phyloP scores from a whole-genome alignment of 92 coral and sea anemone species.

The Nematostella vectensis region DNA sequence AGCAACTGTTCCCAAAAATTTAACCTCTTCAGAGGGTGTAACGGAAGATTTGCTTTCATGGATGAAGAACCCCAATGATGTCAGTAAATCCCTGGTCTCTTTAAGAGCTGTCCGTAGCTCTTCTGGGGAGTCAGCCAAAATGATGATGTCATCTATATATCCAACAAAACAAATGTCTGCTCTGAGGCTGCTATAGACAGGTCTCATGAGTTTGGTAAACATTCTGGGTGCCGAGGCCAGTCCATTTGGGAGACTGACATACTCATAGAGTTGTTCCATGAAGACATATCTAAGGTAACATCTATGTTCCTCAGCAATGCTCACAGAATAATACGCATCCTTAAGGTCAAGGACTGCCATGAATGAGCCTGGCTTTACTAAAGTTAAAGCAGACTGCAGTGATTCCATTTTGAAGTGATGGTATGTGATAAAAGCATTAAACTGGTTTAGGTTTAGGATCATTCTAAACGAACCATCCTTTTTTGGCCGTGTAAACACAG shows the following conservation, averaged over 20 bases:
- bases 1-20: conserved; percentile 30
- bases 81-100: background rate
- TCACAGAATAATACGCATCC: conserved; percentile 50
- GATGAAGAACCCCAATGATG: background rate
- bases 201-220: conserved; percentile 14
- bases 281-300: conserved; percentile 35
- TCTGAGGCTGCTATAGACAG: background rate
- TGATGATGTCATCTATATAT: background rate
- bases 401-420: conserved; percentile 42
- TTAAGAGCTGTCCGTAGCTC: background rate
- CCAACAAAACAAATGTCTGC: background rate
- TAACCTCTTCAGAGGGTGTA: no score
- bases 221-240: conserved; percentile 9
- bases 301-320: conserved; percentile 27
- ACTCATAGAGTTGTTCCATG: conserved; percentile 26
- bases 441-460: conserved; percentile 32
- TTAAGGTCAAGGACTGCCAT: conserved; percentile 41
- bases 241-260: conserved; percentile 41
- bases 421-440: conserved; percentile 25
- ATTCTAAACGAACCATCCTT: conserved; percentile 34
- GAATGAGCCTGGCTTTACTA: conserved; percentile 6
- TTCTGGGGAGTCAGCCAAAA: background rate
- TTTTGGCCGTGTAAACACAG: background rate
- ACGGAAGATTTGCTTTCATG: no score
- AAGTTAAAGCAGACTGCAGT: conserved; percentile 15